phyloP scores from a whole-genome alignment of 2,113 vertebrate species.

The Mesitornis unicolor region DNA sequence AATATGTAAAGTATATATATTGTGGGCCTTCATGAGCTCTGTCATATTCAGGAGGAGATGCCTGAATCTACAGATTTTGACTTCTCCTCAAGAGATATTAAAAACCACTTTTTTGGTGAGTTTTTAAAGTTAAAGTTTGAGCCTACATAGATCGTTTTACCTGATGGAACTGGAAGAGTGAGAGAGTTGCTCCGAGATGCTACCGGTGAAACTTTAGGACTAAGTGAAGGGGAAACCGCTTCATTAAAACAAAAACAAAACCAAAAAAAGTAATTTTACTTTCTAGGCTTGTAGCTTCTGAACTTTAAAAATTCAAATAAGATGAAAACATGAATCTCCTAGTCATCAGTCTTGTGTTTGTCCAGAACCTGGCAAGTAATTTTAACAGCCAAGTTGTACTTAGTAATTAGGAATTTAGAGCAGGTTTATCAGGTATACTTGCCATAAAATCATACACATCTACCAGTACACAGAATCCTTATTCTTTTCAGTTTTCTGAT shows the following conservation, averaged over 20 bases:
- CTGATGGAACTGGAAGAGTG: conserved; percentile 68
- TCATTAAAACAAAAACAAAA: conserved; percentile 6
- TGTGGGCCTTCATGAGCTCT: background rate
- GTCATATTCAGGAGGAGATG: background rate
- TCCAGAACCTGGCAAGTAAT: background rate
- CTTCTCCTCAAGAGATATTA: background rate
- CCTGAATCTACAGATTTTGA: background rate
- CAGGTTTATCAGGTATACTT: background rate
- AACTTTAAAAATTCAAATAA: background rate
- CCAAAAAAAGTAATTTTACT: background rate
- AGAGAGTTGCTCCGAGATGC: conserved; percentile 80
- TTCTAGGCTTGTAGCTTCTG: background rate
- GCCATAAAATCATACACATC: background rate
- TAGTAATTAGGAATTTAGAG: background rate
- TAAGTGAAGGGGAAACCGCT: conserved; percentile 79
- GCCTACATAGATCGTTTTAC: conserved; percentile 53
- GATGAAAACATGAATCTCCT: background rate
- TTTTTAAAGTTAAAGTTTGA: background rate
- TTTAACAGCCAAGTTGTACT: background rate
- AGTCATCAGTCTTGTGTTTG: background rate
- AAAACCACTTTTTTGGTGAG: background rate
- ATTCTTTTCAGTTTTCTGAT: background rate
- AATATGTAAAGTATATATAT: background rate
- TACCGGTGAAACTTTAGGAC: conserved; percentile 77
- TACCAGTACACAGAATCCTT: background rate